phyloP scores from a whole-genome alignment of 2,888 invertebrate species.

The Coelopa pilipes region DNA sequence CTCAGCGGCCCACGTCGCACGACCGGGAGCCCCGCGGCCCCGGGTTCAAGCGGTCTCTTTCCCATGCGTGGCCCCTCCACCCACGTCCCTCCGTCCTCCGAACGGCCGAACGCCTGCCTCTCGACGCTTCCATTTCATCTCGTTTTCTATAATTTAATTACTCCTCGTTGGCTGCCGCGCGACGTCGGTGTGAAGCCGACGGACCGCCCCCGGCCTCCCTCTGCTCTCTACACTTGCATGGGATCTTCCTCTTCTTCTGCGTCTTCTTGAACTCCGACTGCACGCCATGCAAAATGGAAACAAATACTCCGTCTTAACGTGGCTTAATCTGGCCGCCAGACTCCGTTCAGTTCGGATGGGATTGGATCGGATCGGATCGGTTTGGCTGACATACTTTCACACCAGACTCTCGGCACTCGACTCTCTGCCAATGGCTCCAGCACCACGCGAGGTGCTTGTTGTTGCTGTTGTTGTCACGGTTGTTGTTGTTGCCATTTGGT shows the following conservation, averaged over 20 bases:
- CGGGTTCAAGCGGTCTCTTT: no score
- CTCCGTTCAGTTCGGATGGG: slow-evolving; percentile 1
- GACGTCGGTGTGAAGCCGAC: no score
- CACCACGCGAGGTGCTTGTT: slow-evolving; percentile 8
- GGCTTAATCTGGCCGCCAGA: background rate
- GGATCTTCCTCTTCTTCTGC: no score
- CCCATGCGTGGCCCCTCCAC: no score
- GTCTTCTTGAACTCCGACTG: no score
- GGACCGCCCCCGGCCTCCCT: no score
- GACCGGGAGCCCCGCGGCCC: background rate
- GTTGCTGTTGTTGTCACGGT: no score
- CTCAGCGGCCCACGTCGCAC: background rate
- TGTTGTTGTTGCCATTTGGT: background rate
- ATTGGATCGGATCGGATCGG: slow-evolving; percentile 16
- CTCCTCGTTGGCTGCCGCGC: background rate
- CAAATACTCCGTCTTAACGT: background rate
- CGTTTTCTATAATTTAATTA: slow-evolving; percentile 4
- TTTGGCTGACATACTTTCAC: slow-evolving; percentile 47
- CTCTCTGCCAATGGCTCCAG: no score
- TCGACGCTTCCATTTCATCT: slow-evolving; percentile 2
- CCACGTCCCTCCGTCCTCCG: no score
- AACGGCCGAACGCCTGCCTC: no score
- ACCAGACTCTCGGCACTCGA: slow-evolving; percentile 22
- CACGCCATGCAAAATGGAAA: background rate
- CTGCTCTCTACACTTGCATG: no score